Conservation (phyloP, 64 coral and sea anemone genomes). For the Acropora tenuis region DNA sequence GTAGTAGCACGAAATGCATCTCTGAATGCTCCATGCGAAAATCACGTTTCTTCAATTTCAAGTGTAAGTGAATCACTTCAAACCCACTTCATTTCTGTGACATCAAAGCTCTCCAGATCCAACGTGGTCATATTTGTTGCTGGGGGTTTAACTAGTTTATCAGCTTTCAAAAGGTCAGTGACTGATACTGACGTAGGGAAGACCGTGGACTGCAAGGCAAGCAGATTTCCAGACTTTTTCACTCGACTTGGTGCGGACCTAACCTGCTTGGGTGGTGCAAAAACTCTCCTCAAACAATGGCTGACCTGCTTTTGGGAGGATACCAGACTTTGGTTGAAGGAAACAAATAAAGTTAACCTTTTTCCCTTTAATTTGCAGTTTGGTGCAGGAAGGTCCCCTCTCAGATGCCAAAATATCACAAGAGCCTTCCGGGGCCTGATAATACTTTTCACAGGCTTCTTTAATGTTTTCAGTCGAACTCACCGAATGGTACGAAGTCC, state of each 20-base stretch:
- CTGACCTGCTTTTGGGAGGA: conserved; percentile 11
- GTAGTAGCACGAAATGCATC: conserved; percentile 56
- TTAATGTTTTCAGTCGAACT: conserved; percentile 64
- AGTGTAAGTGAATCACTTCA: conserved; percentile 11
- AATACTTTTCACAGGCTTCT: conserved; percentile 48
- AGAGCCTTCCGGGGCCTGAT: conserved; percentile 45
- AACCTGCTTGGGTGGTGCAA: conserved; percentile 5
- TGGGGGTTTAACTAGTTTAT: conserved; percentile 32
- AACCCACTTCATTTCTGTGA: conserved; percentile 27
- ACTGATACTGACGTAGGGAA: conserved; percentile 43
- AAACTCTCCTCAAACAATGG: conserved; percentile 27
- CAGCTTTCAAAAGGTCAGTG: conserved; percentile 39
- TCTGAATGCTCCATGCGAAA: conserved; percentile 58
- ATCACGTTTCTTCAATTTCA: conserved; percentile 55
- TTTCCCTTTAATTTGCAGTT: conserved; percentile 67
- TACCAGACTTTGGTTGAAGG: conserved; percentile 25
- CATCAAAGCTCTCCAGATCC: conserved; percentile 45
- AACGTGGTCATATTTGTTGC: not conserved
- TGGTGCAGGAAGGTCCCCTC: conserved; percentile 66
- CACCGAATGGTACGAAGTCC: conserved; percentile 40
- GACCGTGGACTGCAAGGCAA: conserved; percentile 18
- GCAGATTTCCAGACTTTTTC: conserved; percentile 16
- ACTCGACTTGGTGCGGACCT: conserved; percentile 18
- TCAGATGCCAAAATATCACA: conserved; percentile 69
- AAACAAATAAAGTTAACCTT: conserved; percentile 60